A percentile compares a stretch with the other conserved stretches of the same genome.
These are phyloP conservation scores for Monopterus albus DNA, from an alignment of 2,113 vertebrate species.

Conservation along the genomic window DNA sequence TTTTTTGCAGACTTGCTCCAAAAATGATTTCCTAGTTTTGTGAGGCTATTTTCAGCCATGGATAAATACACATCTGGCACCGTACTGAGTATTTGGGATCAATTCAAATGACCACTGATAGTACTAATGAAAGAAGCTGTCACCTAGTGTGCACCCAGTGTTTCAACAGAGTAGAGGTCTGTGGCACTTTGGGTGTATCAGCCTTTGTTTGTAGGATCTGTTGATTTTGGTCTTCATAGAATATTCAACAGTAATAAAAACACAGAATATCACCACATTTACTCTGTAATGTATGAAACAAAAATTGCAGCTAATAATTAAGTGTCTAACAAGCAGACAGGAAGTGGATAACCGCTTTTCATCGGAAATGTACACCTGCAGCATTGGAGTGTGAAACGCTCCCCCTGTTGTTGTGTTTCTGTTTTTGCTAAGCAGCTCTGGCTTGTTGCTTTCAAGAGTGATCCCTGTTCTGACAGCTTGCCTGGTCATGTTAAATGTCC, in stretches of 20 bases:
- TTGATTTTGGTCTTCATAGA: background rate
- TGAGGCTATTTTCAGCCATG: too few relatives aligned
- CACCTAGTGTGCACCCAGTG: too few relatives aligned
- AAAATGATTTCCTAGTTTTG: too few relatives aligned
- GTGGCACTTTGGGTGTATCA: too few relatives aligned
- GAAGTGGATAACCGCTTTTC: background rate
- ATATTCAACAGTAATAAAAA: background rate
- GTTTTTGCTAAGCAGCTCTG: conserved; percentile 23
- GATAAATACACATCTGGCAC: too few relatives aligned
- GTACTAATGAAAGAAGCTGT: too few relatives aligned
- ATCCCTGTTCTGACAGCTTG: conserved; percentile 58
- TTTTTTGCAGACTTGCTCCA: too few relatives aligned
- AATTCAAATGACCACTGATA: too few relatives aligned
- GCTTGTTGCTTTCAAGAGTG: conserved; percentile 28
- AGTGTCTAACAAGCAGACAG: background rate
- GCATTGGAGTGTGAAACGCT: conserved; percentile 9
- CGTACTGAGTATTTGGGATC: too few relatives aligned
- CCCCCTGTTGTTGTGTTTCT: conserved; percentile 15
- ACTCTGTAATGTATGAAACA: background rate
- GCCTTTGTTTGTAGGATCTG: background rate
- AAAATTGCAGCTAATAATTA: too few relatives aligned
- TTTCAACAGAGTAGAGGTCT: too few relatives aligned
- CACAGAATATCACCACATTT: background rate
- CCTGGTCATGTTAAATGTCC: conserved; percentile 66
- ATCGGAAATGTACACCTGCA: conserved; percentile 7